phyloP scores from a whole-genome alignment of 1,140 invertebrate genomes.

The Goniozus legneri region DNA sequence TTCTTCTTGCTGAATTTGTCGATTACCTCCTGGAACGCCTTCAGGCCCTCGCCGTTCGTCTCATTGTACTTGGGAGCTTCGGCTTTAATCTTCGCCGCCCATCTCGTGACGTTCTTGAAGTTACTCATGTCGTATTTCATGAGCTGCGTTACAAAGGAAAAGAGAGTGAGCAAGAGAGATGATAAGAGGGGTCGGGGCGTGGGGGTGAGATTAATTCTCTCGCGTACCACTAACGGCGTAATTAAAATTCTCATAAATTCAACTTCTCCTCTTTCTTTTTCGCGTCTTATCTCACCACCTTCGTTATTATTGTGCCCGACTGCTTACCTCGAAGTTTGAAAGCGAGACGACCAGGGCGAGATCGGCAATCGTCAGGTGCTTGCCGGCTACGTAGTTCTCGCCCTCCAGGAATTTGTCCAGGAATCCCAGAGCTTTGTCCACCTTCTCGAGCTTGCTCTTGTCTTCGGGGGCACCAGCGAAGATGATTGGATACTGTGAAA shows the following conservation, averaged over 20 bases:
- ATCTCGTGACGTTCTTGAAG: slow-evolving; percentile 65
- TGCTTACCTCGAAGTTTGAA: slow-evolving; percentile 62
- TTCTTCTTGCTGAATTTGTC: slow-evolving; percentile 26
- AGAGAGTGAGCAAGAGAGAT: background rate
- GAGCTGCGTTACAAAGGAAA: slow-evolving; percentile 27
- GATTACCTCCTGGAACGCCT: slow-evolving; percentile 41
- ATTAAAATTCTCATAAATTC: too few species aligned
- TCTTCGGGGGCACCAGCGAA: slow-evolving; percentile 64
- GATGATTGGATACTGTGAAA: slow-evolving; percentile 65
- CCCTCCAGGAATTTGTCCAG: slow-evolving; percentile 68
- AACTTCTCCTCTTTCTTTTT: too few species aligned
- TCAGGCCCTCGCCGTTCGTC: slow-evolving; percentile 57
- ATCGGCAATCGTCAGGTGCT: slow-evolving; percentile 72
- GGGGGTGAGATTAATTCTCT: too few species aligned
- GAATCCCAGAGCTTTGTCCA: slow-evolving; percentile 62
- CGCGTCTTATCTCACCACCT: too few species aligned
- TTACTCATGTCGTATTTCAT: slow-evolving; percentile 62
- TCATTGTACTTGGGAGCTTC: slow-evolving; percentile 69
- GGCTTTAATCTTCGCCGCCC: slow-evolving; percentile 64
- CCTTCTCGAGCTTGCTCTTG: slow-evolving; percentile 62
- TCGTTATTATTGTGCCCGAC: too few species aligned
- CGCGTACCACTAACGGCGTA: too few species aligned
- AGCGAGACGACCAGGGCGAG: slow-evolving; percentile 60
- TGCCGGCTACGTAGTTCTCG: slow-evolving; percentile 64
- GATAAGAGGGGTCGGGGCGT: too few species aligned